Conservation (phyloP, 2,797 vertebrate genomes). For the Enteromius radiatus region DNA sequence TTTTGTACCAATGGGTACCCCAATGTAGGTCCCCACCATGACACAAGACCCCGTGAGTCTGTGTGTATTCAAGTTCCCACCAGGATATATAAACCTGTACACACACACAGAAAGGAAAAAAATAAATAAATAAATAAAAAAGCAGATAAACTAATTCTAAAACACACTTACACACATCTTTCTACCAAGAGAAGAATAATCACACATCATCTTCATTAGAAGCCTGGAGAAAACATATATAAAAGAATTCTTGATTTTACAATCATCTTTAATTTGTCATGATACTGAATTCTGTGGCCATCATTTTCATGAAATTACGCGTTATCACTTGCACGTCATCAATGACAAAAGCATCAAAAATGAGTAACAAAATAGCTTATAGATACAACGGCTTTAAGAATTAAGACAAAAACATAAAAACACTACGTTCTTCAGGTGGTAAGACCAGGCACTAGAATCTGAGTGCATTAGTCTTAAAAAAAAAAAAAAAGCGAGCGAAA, state of each 20-base stretch:
- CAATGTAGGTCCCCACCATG: too few species aligned
- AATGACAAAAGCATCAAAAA: conserved; percentile 52
- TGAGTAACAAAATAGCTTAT: conserved; percentile 35
- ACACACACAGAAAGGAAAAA: background rate
- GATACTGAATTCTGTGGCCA: conserved; percentile 63
- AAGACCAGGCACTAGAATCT: conserved; percentile 24
- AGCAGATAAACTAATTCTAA: background rate
- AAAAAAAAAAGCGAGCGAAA: background rate
- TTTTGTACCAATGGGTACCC: too few species aligned
- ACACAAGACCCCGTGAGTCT: too few species aligned
- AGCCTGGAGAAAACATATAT: background rate
- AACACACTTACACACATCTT: background rate
- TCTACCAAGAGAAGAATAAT: background rate
- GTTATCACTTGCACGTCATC: conserved; percentile 48
- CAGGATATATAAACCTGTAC: too few species aligned
- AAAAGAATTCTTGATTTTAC: conserved; percentile 62
- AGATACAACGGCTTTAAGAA: conserved; percentile 14
- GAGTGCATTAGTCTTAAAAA: background rate
- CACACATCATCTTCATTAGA: background rate
- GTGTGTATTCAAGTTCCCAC: too few species aligned
- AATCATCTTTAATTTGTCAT: conserved; percentile 70
- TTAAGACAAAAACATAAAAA: conserved; percentile 23
- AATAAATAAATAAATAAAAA: background rate
- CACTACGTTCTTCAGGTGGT: background rate
- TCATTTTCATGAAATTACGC: conserved; percentile 48